Evolutionary conservation across 2,888 invertebrate genomes (phyloP).

Genomic region (Melanostoma mellinum): DNA sequence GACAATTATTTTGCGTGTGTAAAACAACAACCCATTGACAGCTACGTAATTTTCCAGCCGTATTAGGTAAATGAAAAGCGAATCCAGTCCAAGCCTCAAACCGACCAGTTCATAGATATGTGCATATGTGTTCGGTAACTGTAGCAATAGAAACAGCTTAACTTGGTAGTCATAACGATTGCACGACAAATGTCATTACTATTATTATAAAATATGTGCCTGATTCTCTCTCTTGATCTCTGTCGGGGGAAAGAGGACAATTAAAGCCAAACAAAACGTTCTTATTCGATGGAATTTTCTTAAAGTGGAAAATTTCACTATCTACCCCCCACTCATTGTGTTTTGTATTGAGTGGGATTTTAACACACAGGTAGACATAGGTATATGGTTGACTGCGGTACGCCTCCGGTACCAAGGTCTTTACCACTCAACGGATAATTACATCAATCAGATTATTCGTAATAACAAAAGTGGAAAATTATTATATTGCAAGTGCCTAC

Average conservation of each 20-base stretch:
- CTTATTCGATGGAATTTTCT: slow-evolving; percentile 53
- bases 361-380: background rate
- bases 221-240: too few relatives aligned
- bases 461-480: slow-evolving; percentile 61
- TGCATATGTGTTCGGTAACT: too few relatives aligned
- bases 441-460: slow-evolving; percentile 52
- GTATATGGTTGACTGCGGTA: slow-evolving; percentile 8
- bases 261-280: background rate
- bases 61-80: slow-evolving; percentile 58
- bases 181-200: slow-evolving; percentile 52
- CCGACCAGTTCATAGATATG: slow-evolving; percentile 22
- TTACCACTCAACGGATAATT: slow-evolving; percentile 50
- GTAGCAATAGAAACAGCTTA: background rate
- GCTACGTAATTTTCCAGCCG: slow-evolving; percentile 65
- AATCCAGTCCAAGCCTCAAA: slow-evolving; percentile 41
- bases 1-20: background rate
- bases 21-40: slow-evolving; percentile 49
- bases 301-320: slow-evolving; percentile 55
- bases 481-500: slow-evolving; percentile 8
- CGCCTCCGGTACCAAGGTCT: slow-evolving; percentile 49
- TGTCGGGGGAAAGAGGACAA: background rate
- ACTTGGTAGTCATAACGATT: slow-evolving; percentile 26
- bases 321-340: background rate
- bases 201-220: slow-evolving; percentile 8
- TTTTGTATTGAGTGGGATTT: background rate